These are phyloP conservation scores for Sepioteuthis lessoniana DNA, from an alignment of 2,888 invertebrate species.

Conservation along the genomic window DNA sequence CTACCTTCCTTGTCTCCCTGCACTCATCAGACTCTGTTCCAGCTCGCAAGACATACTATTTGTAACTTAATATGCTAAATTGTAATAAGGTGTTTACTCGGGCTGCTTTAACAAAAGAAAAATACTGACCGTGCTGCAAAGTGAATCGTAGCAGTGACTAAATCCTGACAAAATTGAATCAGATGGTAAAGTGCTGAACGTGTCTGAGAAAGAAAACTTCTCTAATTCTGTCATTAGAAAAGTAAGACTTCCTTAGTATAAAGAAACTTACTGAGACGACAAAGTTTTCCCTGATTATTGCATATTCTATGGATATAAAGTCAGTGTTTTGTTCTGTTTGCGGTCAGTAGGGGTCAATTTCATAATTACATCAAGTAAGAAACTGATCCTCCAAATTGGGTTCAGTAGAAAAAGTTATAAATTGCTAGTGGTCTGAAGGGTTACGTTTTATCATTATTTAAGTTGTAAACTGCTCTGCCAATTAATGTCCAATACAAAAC, in stretches of 20 bases:
- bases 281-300: too few species aligned
- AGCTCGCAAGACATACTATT: background rate
- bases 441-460: too few species aligned
- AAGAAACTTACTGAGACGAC: background rate
- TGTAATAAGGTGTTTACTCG: background rate
- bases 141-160: background rate
- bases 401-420: too few species aligned
- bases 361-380: too few species aligned
- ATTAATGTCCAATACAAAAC: too few species aligned
- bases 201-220: background rate
- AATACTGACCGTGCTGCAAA: background rate
- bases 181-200: background rate
- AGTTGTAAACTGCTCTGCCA: too few species aligned
- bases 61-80: background rate
- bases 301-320: too few species aligned
- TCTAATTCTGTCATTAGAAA: background rate
- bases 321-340: too few species aligned
- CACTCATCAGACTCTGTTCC: background rate
- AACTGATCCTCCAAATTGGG: too few species aligned
- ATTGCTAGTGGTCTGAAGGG: too few species aligned
- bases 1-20: background rate
- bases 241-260: background rate
- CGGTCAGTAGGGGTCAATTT: too few species aligned
- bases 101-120: background rate
- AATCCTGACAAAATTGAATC: background rate